phyloP scores from a whole-genome alignment of 2,113 vertebrate species.

The Cygnus atratus region DNA sequence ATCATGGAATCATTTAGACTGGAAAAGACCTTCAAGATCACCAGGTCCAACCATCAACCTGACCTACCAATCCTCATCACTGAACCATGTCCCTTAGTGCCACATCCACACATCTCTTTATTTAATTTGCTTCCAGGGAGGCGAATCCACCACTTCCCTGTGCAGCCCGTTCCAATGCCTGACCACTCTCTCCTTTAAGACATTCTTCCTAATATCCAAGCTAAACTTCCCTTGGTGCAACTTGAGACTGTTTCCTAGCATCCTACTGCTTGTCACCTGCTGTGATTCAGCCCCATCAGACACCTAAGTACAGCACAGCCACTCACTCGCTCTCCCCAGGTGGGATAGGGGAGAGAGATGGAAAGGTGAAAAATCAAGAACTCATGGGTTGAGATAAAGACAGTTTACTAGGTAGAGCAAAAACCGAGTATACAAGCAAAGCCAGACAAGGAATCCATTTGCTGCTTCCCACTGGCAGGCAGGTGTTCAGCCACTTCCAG shows the following conservation, averaged over 20 bases:
- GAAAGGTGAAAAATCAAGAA: no score
- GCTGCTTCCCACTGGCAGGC: no score
- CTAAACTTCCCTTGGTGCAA: neutral
- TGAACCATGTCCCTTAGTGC: neutral
- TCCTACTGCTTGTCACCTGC: neutral
- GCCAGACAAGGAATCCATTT: no score
- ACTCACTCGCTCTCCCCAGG: no score
- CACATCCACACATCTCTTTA: neutral
- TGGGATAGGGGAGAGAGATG: no score
- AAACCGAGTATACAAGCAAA: no score
- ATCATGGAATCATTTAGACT: neutral
- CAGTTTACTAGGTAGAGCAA: no score
- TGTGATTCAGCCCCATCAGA: no score
- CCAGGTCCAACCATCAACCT: neutral
- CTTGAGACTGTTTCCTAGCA: neutral
- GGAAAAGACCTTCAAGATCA: neutral
- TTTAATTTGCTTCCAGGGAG: neutral
- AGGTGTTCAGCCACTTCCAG: no score
- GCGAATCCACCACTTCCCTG: neutral
- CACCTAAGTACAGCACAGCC: no score
- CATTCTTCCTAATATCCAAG: neutral
- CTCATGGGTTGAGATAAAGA: no score
- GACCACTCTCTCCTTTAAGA: neutral
- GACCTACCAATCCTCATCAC: neutral
- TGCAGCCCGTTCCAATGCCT: neutral